These are phyloP conservation scores for Spongia lamella DNA, from an alignment of 37 sponge, comb jelly and placozoan genomes.

Conservation along the genomic window DNA sequence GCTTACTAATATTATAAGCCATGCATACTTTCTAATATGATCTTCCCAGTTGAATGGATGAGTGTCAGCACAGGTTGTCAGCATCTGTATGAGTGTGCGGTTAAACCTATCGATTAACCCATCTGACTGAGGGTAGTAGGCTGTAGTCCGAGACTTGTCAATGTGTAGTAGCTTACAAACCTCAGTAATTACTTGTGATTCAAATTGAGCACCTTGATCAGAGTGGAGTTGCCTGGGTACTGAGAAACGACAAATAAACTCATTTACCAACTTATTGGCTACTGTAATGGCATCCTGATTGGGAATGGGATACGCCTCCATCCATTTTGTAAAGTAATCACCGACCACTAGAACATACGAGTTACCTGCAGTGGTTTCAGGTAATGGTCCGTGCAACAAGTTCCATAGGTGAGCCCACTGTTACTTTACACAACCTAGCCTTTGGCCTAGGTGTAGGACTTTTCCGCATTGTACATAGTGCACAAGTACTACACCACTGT, in stretches of 20 bases:
- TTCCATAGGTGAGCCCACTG: constrained; percentile 11
- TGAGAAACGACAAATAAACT: constrained; percentile 16
- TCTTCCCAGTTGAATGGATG: constrained; percentile 3
- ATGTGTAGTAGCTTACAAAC: constrained; percentile 12
- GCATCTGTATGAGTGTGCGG: constrained; percentile 18
- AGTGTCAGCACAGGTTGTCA: constrained; percentile 6
- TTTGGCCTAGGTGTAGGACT: background rate
- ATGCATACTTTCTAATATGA: background rate
- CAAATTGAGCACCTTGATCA: constrained; percentile 13
- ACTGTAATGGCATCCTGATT: constrained; percentile 37
- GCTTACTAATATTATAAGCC: background rate
- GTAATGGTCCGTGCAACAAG: constrained; percentile 12
- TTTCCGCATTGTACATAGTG: constrained; percentile 25
- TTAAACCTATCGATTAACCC: constrained; percentile 20
- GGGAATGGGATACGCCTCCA: constrained; percentile 30
- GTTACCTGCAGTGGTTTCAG: constrained; percentile 14
- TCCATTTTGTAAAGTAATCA: constrained; percentile 30
- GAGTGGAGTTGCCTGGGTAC: constrained; percentile 21
- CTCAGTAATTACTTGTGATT: constrained; percentile 2
- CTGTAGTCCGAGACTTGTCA: constrained; percentile 7
- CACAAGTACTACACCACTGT: constrained; percentile 6
- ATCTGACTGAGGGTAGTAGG: constrained; percentile 26
- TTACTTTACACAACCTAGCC: background rate
- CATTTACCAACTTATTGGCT: constrained; percentile 15
- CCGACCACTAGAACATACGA: constrained; percentile 17